These are phyloP conservation scores for Pseudanteris insignis DNA, from an alignment of 2,888 invertebrate species.

Conservation along the genomic window DNA sequence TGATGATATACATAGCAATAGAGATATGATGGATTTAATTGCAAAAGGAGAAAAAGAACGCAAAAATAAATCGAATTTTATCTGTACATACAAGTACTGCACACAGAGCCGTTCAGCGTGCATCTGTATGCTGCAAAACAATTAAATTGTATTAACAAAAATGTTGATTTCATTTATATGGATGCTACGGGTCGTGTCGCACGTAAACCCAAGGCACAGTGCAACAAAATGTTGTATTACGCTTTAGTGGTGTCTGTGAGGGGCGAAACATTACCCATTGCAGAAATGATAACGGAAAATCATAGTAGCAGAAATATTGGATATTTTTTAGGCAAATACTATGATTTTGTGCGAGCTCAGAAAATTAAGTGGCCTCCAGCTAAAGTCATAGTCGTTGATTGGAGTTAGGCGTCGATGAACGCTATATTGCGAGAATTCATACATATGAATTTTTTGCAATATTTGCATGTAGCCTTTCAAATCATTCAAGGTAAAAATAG, in stretches of 20 bases:
- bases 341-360: neutral
- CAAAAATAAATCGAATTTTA: neutral
- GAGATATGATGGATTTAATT: neutral
- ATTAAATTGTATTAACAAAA: neutral
- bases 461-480: neutral
- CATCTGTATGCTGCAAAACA: neutral
- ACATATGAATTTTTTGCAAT: neutral
- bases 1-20: neutral
- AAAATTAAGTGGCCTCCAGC: neutral
- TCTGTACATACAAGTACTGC: neutral
- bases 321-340: neutral
- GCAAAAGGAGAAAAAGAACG: neutral
- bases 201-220: neutral
- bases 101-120: constrained; percentile 1
- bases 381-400: constrained; percentile 2
- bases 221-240: constrained; percentile 3
- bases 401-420: constrained; percentile 5
- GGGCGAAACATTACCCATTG: neutral
- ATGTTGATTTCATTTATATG: constrained; percentile 3
- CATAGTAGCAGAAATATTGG: neutral
- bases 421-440: neutral
- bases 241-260: neutral
- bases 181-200: constrained; percentile 8
- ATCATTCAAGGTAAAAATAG: neutral
- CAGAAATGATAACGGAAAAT: constrained; percentile 2